Base-by-base conservation (phyloP, 2,797 vertebrate species). In the Anniella stebbinsi region DNA sequence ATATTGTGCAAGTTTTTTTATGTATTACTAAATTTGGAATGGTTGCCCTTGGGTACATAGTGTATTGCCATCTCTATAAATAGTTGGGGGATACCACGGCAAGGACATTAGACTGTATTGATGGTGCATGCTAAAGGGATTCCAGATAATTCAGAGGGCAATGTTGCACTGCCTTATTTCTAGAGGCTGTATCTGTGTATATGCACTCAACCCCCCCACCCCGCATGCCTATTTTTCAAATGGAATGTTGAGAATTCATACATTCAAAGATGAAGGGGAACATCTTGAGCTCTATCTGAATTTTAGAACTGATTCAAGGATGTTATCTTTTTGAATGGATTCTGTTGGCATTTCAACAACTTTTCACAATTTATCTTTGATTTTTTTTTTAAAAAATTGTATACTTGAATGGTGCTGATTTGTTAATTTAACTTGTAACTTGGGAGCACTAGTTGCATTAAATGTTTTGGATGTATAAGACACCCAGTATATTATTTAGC, bases 81-180 rank as follows among this genome's bases (percentile, higher is more conserved):
- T 94, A 96, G 95, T 93, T 96, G 93, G 94, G 93, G 94, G 96
- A 95, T 95, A 94, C 96, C 95, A 95, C 94, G 93, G 92, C 93
- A 95, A 92, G 91, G 89, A 94, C 92, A 96, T 93, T 96, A 94
- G 94, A 95, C 92, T 95, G 92, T 92, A 93, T 89, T 94, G 91
- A 75, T 92, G 92, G 88, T 88, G 69, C 91, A 51, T 12, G 75
- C 91, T 92, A 92, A 94, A 92, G 89, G 90, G 88, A 89, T 94
- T 95, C 91, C 94, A 95, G 94, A 95, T 93, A 92, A 93, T 95
- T 87, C 73, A 93, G 92, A 92, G 78, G 78, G 87, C 85, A 92
- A 85, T 92, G 93, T 95, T 93, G 94, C 93, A 93, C 93, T 94
- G 89, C 90, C 92, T 87, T 77, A 77, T 82, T 88, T 38, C 38